phyloP scores from a whole-genome alignment of 2,888 invertebrate genomes.

The Drosophila prostipennis region DNA sequence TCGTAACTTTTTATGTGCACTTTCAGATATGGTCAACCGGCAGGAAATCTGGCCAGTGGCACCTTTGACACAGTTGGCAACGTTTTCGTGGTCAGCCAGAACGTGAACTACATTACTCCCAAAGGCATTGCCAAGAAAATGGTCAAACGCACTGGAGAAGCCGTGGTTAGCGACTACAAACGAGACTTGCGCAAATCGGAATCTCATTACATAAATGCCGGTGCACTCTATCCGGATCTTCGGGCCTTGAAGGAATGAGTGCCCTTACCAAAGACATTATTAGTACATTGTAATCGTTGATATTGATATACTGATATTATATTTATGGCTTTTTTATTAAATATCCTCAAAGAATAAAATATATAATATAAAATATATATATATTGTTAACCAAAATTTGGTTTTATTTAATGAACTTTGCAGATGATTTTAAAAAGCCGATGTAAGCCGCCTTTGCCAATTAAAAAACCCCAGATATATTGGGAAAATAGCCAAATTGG shows the following conservation, averaged over 20 bases:
- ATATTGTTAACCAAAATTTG: no score
- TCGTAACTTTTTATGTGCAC: no score
- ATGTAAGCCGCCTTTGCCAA: no score
- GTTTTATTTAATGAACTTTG: no score
- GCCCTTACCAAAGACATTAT: constrained; percentile 11
- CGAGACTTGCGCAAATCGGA: constrained; percentile 68
- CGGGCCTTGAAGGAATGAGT: constrained; percentile 68
- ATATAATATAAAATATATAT: no score
- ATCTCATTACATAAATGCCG: constrained; percentile 79
- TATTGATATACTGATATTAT: constrained; percentile 2
- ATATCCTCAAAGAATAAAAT: no score
- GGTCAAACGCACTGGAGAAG: constrained; percentile 87
- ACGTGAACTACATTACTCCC: constrained; percentile 88
- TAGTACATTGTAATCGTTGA: constrained; percentile 1
- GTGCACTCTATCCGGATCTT: constrained; percentile 82
- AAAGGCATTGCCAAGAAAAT: constrained; percentile 88
- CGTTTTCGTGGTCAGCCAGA: constrained; percentile 87
- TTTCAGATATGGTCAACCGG: constrained; percentile 88
- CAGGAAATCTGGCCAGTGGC: constrained; percentile 87
- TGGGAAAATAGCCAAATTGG: no score
- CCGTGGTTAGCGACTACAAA: constrained; percentile 84
- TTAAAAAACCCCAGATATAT: no score
- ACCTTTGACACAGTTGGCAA: constrained; percentile 90
- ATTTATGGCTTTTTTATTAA: constrained; percentile 4
- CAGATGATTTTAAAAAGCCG: no score